A percentile compares a stretch with the other conserved stretches of the same genome.
phyloP scores from a whole-genome alignment of 2,888 invertebrate species.

The Dicranocentrus wangi region DNA sequence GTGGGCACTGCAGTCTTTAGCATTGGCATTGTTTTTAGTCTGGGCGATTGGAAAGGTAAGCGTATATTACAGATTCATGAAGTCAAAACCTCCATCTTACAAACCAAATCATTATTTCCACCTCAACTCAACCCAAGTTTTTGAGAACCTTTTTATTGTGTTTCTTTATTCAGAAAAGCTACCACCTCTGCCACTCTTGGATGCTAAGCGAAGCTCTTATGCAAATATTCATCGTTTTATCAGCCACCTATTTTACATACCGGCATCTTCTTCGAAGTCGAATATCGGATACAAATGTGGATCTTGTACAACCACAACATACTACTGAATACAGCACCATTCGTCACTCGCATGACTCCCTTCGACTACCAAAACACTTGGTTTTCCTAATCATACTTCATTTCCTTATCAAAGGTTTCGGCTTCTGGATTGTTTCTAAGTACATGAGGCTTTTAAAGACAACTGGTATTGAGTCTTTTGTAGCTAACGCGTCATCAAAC shows the following conservation, averaged over 20 bases:
- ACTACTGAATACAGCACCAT: neutral
- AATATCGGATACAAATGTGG: constrained; percentile 9
- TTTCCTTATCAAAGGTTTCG: constrained; percentile 61
- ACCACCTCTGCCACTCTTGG: constrained; percentile 60
- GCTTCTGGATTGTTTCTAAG: constrained; percentile 50
- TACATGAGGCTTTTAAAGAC: constrained; percentile 51
- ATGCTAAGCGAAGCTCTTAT: constrained; percentile 55
- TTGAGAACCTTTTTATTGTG: neutral
- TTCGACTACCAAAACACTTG: constrained; percentile 48
- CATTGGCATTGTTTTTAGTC: constrained; percentile 41
- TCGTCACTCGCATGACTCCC: neutral
- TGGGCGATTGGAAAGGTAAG: constrained; percentile 59
- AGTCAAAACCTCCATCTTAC: no score
- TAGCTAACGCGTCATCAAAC: neutral
- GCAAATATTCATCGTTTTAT: constrained; percentile 51
- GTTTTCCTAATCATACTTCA: constrained; percentile 46
- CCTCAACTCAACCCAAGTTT: no score
- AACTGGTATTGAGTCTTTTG: neutral
- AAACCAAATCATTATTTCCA: no score
- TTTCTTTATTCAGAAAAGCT: constrained; percentile 48
- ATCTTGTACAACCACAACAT: neutral
- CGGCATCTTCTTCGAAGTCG: constrained; percentile 7
- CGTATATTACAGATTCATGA: no score
- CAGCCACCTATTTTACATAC: constrained; percentile 42
- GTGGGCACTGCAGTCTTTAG: constrained; percentile 57